Base-by-base conservation (phyloP, 2,888 invertebrate species). In the Tetragnatha montana region DNA sequence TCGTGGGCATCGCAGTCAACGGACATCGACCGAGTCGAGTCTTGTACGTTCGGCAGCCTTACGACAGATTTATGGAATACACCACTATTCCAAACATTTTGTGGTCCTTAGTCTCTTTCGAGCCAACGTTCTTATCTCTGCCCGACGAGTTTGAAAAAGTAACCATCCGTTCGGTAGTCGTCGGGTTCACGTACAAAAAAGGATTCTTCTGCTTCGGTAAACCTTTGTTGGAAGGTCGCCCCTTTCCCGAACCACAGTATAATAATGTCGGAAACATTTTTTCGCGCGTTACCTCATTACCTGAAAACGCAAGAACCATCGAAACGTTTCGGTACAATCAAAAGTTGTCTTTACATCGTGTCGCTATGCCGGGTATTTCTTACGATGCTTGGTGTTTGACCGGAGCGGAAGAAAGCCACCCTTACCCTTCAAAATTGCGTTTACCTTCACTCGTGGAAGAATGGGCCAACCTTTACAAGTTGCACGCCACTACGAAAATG, bases 1-100 rank as follows among this genome's bases (percentile, higher is more conserved):
- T 22, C 17, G 74, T 82, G 8, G 73, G 60, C 60, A n/a, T 82
- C 8, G 73, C 82, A 8, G 82, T 82, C 14, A 82, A 82, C 47
- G 74, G 82, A 0, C 17, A 35, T 1, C 73, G 22, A 35, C 82
- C 82, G 0, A 60, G 8, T 12, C 14, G n/a, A 0, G 60, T 74
- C 10, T 22, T 82, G n/a, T 22, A 74, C 12, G 60, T 74, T 6
- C 82, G 22, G 10, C n/a, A 35, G 14, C 82, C 82, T 0, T 82
- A 82, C 82, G 74, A 74, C 2, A 19, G 17, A 1, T 82, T 60
- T n/a, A 22, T 21, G 2, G 74, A 74, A n/a, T 82, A 74, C 22
- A n/a, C 35, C 8, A 8, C 21, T 0, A 60, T 82, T 10, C 74
- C 82, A 1, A n/a, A n/a, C n/a, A 60, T 22, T 8, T 12, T 10